Percentiles rank a stretch among this genome's conserved stretches.
Evolutionary conservation across 2,113 vertebrate genomes (phyloP).

Genomic region (Heteronetta atricapilla): DNA sequence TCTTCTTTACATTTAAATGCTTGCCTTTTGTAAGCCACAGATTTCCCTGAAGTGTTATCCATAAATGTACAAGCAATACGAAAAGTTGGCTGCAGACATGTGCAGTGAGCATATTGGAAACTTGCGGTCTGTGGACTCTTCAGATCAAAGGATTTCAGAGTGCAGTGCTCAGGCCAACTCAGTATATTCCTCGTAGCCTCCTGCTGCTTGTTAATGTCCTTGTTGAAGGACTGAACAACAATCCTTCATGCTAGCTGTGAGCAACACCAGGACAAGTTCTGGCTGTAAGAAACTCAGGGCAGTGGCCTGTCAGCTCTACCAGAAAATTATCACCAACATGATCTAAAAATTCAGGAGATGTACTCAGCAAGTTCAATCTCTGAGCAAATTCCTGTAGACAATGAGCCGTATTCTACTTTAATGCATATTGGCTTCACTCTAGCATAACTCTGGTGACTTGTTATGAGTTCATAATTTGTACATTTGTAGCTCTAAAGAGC

Average conservation of each 20-base stretch:
- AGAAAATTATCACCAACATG: background rate
- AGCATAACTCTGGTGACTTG: background rate
- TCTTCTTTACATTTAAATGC: conserved; percentile 49
- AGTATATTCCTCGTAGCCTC: background rate
- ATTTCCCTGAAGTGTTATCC: conserved; percentile 26
- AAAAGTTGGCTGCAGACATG: conserved; percentile 4
- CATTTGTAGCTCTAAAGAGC: background rate
- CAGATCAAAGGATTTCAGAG: background rate
- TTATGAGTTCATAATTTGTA: background rate
- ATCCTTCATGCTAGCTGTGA: background rate
- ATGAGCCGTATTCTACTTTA: background rate
- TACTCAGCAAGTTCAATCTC: background rate
- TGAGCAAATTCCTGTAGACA: background rate
- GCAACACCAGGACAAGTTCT: background rate
- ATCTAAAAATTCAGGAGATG: background rate
- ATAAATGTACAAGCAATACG: background rate
- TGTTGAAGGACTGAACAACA: background rate
- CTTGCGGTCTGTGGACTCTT: background rate
- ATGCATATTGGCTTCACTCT: background rate
- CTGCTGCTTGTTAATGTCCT: background rate
- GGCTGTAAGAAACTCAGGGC: background rate
- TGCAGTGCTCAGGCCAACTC: background rate
- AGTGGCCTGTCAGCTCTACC: background rate
- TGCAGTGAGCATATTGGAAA: conserved; percentile 13
- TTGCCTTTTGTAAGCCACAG: conserved; percentile 45